phyloP scores from a whole-genome alignment of 2,113 vertebrate genomes.

The Lophotis ruficrista region DNA sequence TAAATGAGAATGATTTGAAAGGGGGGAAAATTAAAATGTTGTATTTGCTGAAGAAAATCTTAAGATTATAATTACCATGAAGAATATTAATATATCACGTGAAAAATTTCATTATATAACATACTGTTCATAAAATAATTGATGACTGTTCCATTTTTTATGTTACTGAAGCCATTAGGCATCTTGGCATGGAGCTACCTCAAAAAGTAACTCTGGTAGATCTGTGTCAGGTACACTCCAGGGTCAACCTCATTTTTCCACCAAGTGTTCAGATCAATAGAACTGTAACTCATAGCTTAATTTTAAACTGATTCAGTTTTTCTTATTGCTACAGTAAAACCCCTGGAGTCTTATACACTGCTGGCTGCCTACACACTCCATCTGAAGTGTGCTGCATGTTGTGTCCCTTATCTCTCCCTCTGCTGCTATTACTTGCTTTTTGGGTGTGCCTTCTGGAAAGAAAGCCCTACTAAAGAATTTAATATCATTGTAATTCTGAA shows the following conservation, averaged over 20 bases:
- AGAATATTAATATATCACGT: not conserved
- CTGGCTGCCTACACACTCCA: not conserved
- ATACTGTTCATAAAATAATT: not conserved
- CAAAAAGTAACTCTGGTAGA: not conserved
- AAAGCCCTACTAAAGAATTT: not conserved
- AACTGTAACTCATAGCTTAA: not conserved
- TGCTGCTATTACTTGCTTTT: not conserved
- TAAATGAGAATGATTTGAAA: not conserved
- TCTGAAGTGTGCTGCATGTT: rapidly evolving
- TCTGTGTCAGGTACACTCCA: not conserved
- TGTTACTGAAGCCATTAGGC: not conserved
- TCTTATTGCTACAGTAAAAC: not conserved
- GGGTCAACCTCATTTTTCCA: not conserved
- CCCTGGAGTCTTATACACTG: not conserved
- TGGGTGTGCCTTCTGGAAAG: not conserved
- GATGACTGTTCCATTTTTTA: not conserved
- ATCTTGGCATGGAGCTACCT: not conserved
- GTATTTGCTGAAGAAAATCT: not conserved
- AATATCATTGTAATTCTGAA: not conserved
- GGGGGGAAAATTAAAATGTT: not conserved
- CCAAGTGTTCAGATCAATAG: not conserved
- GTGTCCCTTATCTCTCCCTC: not conserved
- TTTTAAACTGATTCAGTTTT: not conserved
- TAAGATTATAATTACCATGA: not conserved
- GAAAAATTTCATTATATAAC: not conserved